Percentiles rank a stretch among this genome's conserved stretches.
Evolutionary conservation across 1,140 invertebrate genomes (phyloP).

Genomic region (Anadara kagoshimensis): DNA sequence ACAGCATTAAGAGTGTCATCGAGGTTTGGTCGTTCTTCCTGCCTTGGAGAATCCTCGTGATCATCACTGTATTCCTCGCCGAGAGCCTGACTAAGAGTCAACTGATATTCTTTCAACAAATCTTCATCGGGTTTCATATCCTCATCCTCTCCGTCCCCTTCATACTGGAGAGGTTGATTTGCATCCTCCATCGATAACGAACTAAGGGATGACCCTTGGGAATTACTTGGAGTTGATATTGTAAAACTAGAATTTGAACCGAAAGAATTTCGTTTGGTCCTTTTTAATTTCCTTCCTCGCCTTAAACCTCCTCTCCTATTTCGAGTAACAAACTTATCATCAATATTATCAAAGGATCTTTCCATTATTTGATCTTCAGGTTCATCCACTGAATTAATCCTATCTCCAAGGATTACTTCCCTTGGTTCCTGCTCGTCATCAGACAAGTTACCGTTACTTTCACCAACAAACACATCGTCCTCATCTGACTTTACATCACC

Average conservation of each 20-base stretch:
- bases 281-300: conserved; percentile 26
- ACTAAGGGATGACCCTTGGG: conserved; percentile 53
- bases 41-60: conserved; percentile 24
- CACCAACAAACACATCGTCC: conserved; percentile 63
- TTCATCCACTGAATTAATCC: conserved; percentile 41
- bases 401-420: conserved; percentile 10
- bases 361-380: not conserved
- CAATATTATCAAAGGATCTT: conserved; percentile 52
- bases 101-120: conserved; percentile 60
- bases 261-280: conserved; percentile 42
- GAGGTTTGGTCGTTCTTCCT: conserved; percentile 26
- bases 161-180: conserved; percentile 19
- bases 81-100: conserved; percentile 58
- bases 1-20: conserved; percentile 44
- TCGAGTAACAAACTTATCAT: conserved; percentile 66
- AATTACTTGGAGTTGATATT: conserved; percentile 64
- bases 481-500: conserved; percentile 29
- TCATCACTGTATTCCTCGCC: conserved; percentile 54
- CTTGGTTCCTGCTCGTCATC: conserved; percentile 43
- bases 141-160: conserved; percentile 45
- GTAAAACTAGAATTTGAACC: conserved; percentile 63
- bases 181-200: conserved; percentile 58
- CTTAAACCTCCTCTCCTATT: conserved; percentile 6
- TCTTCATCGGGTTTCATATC: conserved; percentile 61
- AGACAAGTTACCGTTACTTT: conserved; percentile 45